Conservation (phyloP, 2,113 vertebrate species). For the Hyla sarda region DNA sequence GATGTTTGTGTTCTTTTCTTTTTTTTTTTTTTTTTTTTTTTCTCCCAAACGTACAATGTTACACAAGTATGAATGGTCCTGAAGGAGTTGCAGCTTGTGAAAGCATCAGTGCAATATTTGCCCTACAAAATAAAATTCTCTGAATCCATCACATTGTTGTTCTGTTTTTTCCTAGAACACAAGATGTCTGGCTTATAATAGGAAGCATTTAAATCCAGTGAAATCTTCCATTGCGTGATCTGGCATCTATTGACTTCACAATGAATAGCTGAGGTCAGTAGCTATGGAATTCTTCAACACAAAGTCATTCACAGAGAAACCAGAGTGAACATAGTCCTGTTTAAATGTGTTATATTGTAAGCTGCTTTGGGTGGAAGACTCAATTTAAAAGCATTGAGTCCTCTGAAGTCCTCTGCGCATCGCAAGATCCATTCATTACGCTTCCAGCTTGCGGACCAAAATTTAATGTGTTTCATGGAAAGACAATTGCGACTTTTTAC, state of each 20-base stretch:
- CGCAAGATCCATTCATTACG: constrained; percentile 9
- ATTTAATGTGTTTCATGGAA: background rate
- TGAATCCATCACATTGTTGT: background rate
- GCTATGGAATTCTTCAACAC: constrained; percentile 21
- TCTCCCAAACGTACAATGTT: background rate
- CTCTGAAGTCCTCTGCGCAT: constrained; percentile 11
- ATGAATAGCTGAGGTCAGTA: constrained; percentile 27
- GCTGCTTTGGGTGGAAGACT: constrained; percentile 7
- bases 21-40: background rate
- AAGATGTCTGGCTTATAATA: constrained; percentile 3
- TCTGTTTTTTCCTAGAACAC: constrained; percentile 2
- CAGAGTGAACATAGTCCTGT: background rate
- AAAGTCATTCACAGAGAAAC: constrained; percentile 33
- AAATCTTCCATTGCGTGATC: constrained; percentile 31
- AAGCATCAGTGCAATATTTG: background rate
- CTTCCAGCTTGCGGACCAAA: constrained; percentile 11
- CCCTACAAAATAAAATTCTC: constrained; percentile 2
- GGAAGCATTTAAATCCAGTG: constrained; percentile 3
- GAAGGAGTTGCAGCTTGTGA: background rate
- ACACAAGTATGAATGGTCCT: background rate
- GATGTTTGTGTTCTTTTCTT: too few species aligned
- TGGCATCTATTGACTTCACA: constrained; percentile 34
- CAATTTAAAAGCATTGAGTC: constrained; percentile 27
- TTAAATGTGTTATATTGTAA: background rate
- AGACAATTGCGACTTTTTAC: constrained; percentile 21